Base-by-base conservation (phyloP, 2,797 vertebrate species). In the Acanthiza pusilla region DNA sequence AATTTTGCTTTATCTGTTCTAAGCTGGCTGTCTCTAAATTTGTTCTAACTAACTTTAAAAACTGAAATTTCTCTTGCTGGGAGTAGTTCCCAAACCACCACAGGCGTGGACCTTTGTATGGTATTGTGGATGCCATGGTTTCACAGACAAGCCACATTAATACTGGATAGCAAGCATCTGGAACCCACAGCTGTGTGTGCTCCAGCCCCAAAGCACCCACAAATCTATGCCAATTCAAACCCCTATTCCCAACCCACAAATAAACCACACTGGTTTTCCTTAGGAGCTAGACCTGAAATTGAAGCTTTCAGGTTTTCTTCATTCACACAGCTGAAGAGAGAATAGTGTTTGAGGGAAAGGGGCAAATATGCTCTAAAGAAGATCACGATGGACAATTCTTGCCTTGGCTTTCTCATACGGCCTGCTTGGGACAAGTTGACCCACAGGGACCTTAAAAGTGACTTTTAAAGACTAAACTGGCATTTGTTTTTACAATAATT, bases 141-240 rank as follows among this genome's bases (percentile, higher is more conserved):
- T 98, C 96, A 96, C 96, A 97, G 97, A 95, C 72, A 97, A 97
- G 97, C 98, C 98, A 98, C 98, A 98, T 98, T 97, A 98, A 97
- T 97, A 95, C 85, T 82, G 80, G 94, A 96, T 36, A 96, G 96
- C 97, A 98, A 97, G 97, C 94, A 97, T 97, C 92, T 98, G 97
- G 96, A 98, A 97, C 97, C 98, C 98, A 97, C 98, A 98, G 96
- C 92, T 96, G 91, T 96, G 92, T 95, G 87, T 48, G 84, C 92
- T 97, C 96, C 95, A 97, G 96, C 94, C 96, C 96, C 93, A 96
- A 97, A 97, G 97, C 96, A 98, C 97, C 97, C 97, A 96, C 96
- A 97, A 80, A 77, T 91, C 73, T 58, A 89, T 96, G 96, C 97
- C 97, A 97, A 96, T 79, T 97, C 95, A 97, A 97, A 97, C 81